Percentiles rank a stretch among this genome's conserved stretches.
Conservation (phyloP, 2,113 vertebrate species). For the Macrotis lagotis region DNA sequence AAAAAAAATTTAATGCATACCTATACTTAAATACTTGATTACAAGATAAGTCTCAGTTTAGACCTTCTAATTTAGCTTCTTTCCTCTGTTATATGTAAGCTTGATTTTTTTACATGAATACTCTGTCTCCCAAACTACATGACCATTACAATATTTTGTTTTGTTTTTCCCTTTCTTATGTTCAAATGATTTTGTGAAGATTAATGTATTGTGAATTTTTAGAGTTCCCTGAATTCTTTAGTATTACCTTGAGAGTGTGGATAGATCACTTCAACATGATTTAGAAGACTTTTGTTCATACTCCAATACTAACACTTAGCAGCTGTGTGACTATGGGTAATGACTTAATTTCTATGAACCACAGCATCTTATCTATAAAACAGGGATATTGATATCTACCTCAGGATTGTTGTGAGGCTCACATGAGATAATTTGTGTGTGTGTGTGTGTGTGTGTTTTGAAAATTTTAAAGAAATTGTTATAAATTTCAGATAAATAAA, state of each 20-base stretch:
- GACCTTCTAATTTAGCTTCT: background rate
- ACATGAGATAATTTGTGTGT: background rate
- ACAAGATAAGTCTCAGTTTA: background rate
- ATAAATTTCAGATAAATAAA: conserved; percentile 1
- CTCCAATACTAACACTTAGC: background rate
- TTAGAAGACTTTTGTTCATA: background rate
- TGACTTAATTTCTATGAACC: background rate
- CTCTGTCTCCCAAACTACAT: background rate
- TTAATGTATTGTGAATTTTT: background rate
- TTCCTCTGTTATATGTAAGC: background rate
- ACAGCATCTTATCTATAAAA: background rate
- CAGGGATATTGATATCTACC: background rate
- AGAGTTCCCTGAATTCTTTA: background rate
- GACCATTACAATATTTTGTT: background rate
- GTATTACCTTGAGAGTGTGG: background rate
- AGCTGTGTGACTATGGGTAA: background rate
- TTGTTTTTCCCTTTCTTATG: background rate
- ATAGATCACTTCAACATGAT: background rate
- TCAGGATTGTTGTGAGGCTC: background rate
- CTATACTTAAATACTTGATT: background rate
- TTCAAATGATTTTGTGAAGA: background rate
- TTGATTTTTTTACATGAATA: background rate
- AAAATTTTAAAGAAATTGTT: background rate
- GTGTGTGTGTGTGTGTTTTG: no score
- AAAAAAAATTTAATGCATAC: background rate